These are phyloP conservation scores for Microcebus griseorufus DNA, from an alignment of 2,113 vertebrate genomes.

Conservation along the genomic window DNA sequence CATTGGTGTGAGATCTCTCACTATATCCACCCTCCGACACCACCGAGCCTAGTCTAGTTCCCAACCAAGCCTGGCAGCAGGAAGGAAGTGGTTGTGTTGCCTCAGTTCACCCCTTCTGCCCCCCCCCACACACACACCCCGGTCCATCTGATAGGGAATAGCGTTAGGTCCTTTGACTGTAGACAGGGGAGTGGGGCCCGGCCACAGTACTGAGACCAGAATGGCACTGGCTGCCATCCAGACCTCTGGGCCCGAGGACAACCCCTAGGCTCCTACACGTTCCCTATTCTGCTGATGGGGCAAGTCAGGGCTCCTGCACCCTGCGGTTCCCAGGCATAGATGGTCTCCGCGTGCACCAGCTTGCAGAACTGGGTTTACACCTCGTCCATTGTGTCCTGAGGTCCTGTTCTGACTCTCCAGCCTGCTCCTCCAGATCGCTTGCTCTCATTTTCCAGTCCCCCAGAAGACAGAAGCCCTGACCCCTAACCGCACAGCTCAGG, in stretches of 20 bases:
- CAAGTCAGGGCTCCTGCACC: neutral
- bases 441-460: neutral
- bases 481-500: neutral
- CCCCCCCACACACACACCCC: neutral
- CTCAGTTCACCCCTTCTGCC: neutral
- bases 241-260: neutral
- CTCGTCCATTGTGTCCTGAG: neutral
- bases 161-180: neutral
- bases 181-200: neutral
- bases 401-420: neutral
- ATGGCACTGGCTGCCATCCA: no score
- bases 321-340: neutral
- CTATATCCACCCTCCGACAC: fast-evolving
- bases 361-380: neutral
- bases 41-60: neutral
- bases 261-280: neutral
- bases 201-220: neutral
- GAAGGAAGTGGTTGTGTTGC: neutral
- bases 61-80: neutral
- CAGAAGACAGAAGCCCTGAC: neutral
- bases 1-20: neutral
- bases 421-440: neutral
- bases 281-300: neutral
- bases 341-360: neutral
- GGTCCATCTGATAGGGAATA: neutral